These are phyloP conservation scores for Microvelia longipes DNA, from an alignment of 1,140 invertebrate genomes.

Conservation along the genomic window DNA sequence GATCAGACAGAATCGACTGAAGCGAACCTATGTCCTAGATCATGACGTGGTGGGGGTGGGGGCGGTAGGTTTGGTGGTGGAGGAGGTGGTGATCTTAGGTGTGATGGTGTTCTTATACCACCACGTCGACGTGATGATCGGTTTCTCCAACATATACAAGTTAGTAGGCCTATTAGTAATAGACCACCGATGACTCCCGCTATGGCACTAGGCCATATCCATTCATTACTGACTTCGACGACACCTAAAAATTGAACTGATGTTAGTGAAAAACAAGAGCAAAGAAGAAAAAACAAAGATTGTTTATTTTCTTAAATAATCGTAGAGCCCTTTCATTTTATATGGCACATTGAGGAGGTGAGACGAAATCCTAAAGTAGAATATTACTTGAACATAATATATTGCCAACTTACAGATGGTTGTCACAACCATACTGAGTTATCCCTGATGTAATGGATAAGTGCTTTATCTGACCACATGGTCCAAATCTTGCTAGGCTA, in stretches of 20 bases:
- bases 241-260: too few species aligned
- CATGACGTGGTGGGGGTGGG: conserved; percentile 28
- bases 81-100: conserved; percentile 29
- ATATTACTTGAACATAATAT: too few species aligned
- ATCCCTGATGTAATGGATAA: too few species aligned
- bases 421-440: too few species aligned
- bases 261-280: too few species aligned
- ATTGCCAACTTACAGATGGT: too few species aligned
- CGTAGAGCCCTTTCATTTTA: not conserved
- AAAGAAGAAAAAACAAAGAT: not conserved
- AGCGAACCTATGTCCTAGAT: conserved; percentile 35
- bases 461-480: too few species aligned
- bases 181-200: conserved; percentile 26
- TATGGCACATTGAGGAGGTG: not conserved
- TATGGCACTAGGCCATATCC: conserved; percentile 28
- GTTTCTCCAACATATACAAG: conserved; percentile 30
- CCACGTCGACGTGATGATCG: conserved; percentile 26
- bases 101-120: conserved; percentile 27
- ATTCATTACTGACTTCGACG: conserved; percentile 30
- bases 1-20: conserved; percentile 39
- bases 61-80: conserved; percentile 27
- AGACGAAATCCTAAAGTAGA: too few species aligned
- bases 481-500: too few species aligned
- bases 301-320: not conserved
- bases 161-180: conserved; percentile 24